A percentile compares a stretch with the other conserved stretches of the same genome.
Conservation (phyloP, 1,140 invertebrate genomes). For the Acyrthosiphon pisum region DNA sequence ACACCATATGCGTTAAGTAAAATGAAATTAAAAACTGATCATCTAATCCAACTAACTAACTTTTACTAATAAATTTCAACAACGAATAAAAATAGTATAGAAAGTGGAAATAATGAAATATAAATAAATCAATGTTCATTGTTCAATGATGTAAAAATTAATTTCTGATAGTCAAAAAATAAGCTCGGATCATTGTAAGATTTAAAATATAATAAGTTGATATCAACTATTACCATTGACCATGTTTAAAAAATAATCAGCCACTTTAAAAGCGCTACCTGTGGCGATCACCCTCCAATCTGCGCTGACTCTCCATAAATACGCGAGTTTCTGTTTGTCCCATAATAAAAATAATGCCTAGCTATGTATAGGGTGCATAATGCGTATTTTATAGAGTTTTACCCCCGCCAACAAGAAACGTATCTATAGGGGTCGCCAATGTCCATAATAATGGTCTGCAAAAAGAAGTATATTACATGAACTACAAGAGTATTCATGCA, state of each 20-base stretch:
- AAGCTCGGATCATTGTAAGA: background rate
- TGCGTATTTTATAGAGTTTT: background rate
- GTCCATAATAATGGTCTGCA: background rate
- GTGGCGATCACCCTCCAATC: background rate
- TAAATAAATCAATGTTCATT: background rate
- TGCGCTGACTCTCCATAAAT: background rate
- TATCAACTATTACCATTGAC: too few relatives aligned
- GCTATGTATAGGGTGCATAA: background rate
- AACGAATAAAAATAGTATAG: too few relatives aligned
- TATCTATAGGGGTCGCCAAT: background rate
- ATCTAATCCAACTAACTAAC: too few relatives aligned
- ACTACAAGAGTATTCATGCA: background rate
- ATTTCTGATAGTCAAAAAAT: background rate
- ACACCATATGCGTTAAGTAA: too few relatives aligned
- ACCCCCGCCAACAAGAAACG: background rate
- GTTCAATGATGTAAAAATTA: background rate
- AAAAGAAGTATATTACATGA: background rate
- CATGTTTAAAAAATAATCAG: background rate
- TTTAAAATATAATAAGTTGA: too few relatives aligned
- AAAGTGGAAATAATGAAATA: too few relatives aligned
- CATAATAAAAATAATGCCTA: background rate
- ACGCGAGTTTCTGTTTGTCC: background rate
- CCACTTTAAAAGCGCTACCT: background rate
- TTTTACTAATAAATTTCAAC: too few relatives aligned
- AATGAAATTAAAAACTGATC: too few relatives aligned